Percentiles rank a stretch among this genome's conserved stretches.
Conservation (phyloP, 2,113 vertebrate genomes). For the Macrotis lagotis region DNA sequence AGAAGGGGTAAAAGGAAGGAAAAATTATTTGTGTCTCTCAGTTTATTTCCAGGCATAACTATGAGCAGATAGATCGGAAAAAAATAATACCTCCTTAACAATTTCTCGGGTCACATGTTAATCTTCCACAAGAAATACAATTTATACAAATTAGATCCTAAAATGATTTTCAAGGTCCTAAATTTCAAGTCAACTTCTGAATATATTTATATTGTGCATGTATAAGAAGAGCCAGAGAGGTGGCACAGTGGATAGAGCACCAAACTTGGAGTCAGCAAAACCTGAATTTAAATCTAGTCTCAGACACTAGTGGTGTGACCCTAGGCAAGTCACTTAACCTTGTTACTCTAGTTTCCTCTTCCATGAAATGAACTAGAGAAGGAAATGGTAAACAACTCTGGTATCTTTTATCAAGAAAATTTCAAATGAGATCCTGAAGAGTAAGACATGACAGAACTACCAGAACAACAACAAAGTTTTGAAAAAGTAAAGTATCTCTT, state of each 20-base stretch:
- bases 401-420: neutral
- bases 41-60: neutral
- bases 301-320: too few relatives aligned
- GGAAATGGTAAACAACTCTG: too few relatives aligned
- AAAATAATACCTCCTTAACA: neutral
- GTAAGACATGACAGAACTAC: neutral
- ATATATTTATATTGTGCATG: neutral
- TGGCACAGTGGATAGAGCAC: too few relatives aligned
- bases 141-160: slow-evolving; percentile 9
- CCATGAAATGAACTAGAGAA: too few relatives aligned
- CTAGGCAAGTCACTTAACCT: too few relatives aligned
- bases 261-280: too few relatives aligned
- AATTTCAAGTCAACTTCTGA: neutral
- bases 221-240: too few relatives aligned
- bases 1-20: neutral
- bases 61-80: neutral
- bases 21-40: neutral
- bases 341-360: too few relatives aligned
- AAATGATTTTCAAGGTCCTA: slow-evolving; percentile 39
- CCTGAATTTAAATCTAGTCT: too few relatives aligned
- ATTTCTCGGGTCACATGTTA: slow-evolving; percentile 8
- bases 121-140: slow-evolving; percentile 8
- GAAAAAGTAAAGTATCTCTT: slow-evolving; percentile 17
- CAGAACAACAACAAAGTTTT: neutral
- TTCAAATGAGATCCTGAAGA: neutral